Conservation (phyloP, 1,140 invertebrate genomes). For the Drosophila aff. region DNA sequence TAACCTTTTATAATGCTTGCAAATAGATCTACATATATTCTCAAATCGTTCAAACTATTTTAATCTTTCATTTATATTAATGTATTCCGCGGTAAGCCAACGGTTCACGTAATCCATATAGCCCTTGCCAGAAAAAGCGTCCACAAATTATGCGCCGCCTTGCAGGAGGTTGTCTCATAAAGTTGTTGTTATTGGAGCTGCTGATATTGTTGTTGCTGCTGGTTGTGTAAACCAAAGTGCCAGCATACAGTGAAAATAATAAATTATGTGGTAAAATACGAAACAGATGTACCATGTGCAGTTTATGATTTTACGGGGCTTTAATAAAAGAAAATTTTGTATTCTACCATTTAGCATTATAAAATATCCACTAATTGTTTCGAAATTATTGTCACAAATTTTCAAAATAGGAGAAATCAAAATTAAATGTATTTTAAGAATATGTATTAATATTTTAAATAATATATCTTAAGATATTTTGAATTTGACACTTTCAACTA, state of each 20-base stretch:
- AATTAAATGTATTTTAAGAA: neutral
- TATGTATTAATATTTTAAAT: too few relatives aligned
- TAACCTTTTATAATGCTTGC: neutral
- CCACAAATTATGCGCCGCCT: slow-evolving; percentile 53
- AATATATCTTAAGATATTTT: too few relatives aligned
- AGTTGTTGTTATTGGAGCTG: slow-evolving; percentile 25
- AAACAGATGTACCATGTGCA: neutral
- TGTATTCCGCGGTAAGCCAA: slow-evolving; percentile 9
- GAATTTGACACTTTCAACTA: too few relatives aligned
- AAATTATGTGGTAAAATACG: neutral
- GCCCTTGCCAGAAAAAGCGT: neutral
- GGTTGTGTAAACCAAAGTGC: slow-evolving; percentile 32
- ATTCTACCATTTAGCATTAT: too few relatives aligned
- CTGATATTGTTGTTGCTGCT: slow-evolving; percentile 35
- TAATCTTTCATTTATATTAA: slow-evolving; percentile 26
- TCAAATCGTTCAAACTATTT: slow-evolving; percentile 1
- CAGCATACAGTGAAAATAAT: slow-evolving; percentile 11
- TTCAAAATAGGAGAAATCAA: neutral
- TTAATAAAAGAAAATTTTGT: neutral
- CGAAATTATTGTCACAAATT: too few relatives aligned
- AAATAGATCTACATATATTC: neutral
- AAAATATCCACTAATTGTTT: too few relatives aligned
- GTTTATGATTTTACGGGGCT: neutral
- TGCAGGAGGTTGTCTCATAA: slow-evolving; percentile 41
- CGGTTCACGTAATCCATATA: neutral